Percentiles rank a stretch among this genome's conserved stretches.
Conservation (phyloP, 2,113 vertebrate species). For the Pteronura brasiliensis region DNA sequence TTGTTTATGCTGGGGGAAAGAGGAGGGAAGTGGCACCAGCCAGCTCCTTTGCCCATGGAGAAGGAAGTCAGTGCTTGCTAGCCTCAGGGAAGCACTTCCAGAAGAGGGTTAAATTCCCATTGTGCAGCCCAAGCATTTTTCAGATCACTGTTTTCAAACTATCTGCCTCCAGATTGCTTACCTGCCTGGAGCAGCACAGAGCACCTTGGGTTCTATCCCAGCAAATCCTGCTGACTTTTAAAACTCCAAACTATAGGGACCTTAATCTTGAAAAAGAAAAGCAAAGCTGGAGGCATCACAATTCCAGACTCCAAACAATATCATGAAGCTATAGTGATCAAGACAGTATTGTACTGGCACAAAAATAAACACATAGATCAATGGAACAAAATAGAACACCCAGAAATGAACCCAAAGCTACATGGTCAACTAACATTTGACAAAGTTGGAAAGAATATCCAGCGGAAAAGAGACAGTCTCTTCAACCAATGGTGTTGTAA, state of each 20-base stretch:
- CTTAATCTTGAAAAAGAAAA: not conserved
- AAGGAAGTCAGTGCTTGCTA: not conserved
- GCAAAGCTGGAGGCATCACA: not conserved
- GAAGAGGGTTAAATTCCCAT: not conserved
- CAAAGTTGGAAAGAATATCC: not conserved
- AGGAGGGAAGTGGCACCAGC: not conserved
- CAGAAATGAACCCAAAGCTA: not conserved
- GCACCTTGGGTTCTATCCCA: not conserved
- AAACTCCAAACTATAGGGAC: not conserved
- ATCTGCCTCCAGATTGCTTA: not conserved
- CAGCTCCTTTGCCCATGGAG: not conserved
- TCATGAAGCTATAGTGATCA: no score
- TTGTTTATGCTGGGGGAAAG: not conserved
- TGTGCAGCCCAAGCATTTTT: not conserved
- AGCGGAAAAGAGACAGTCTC: not conserved
- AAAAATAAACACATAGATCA: not conserved
- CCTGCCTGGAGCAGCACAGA: not conserved
- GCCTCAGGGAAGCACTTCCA: not conserved
- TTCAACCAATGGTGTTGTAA: not conserved
- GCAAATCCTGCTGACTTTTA: not conserved
- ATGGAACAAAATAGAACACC: not conserved
- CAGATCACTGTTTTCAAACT: not conserved
- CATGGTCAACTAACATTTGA: not conserved
- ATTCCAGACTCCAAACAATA: not conserved
- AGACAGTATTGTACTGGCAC: no score